Percentiles rank a stretch among this genome's conserved stretches.
Evolutionary conservation across 2,797 vertebrate species (phyloP).

Genomic region (Danio tinwini): DNA sequence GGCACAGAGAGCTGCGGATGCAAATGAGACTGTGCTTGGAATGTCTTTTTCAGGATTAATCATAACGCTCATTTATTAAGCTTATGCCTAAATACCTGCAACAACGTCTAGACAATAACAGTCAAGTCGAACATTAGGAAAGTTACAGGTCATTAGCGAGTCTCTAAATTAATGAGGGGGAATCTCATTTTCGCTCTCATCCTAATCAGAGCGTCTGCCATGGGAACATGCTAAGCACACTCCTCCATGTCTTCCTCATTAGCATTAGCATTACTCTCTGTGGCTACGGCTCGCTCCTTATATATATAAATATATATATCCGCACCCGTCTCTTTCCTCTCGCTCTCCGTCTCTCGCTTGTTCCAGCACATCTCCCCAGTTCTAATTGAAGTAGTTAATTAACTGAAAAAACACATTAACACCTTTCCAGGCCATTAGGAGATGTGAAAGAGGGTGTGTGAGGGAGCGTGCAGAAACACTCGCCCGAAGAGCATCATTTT

Average conservation of each 20-base stretch:
- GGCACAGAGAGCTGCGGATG: conserved; percentile 40
- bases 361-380: conserved; percentile 49
- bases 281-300: background rate
- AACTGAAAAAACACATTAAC: conserved; percentile 72
- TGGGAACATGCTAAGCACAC: conserved; percentile 34
- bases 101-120: conserved; percentile 57
- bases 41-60: conserved; percentile 58
- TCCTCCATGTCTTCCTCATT: conserved; percentile 27
- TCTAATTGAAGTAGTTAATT: conserved; percentile 71
- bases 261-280: conserved; percentile 34
- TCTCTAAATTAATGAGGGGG: conserved; percentile 51
- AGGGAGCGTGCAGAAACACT: conserved; percentile 50
- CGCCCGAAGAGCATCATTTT: conserved; percentile 36
- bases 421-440: conserved; percentile 69
- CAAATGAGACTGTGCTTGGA: conserved; percentile 54
- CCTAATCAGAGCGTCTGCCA: conserved; percentile 35
- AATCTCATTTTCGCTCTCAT: conserved; percentile 44
- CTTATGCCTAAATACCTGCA: conserved; percentile 51
- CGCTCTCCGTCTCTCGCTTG: conserved; percentile 41
- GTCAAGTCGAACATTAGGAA: conserved; percentile 55
- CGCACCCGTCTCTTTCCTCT: conserved; percentile 21
- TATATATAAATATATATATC: background rate
- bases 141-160: conserved; percentile 57
- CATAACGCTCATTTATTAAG: conserved; percentile 54
- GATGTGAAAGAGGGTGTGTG: conserved; percentile 56